Evolutionary conservation across 2,113 vertebrate genomes (phyloP).

Genomic region (Oryzias celebensis): DNA sequence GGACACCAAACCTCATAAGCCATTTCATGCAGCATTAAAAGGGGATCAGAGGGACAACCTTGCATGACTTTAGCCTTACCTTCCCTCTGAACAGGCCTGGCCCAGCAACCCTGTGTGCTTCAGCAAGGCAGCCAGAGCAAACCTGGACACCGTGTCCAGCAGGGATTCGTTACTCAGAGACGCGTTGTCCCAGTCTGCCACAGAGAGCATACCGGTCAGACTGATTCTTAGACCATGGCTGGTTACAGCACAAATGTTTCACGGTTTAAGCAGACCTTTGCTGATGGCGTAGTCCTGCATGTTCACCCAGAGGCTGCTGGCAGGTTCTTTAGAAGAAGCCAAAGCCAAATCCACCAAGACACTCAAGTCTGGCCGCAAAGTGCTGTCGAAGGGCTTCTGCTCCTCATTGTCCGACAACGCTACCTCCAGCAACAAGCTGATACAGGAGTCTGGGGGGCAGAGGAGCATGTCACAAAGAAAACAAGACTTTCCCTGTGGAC

Average conservation of each 20-base stretch:
- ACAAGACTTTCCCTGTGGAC: too few relatives aligned
- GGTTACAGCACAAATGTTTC: neutral
- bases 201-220: slow-evolving; percentile 3
- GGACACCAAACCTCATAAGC: neutral
- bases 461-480: neutral
- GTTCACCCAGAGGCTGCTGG: slow-evolving; percentile 93
- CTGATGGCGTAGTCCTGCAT: slow-evolving; percentile 96
- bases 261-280: slow-evolving; percentile 82
- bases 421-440: slow-evolving; percentile 91
- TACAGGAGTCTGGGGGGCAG: slow-evolving; percentile 83
- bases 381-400: slow-evolving; percentile 94
- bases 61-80: slow-evolving; percentile 60
- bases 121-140: slow-evolving; percentile 91
- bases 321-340: slow-evolving; percentile 93
- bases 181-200: slow-evolving; percentile 96
- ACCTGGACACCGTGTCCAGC: slow-evolving; percentile 92
- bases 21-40: neutral
- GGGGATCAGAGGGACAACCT: too few relatives aligned
- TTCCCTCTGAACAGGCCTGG: slow-evolving; percentile 91
- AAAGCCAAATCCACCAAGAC: slow-evolving; percentile 89
- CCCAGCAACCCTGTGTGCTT: slow-evolving; percentile 91
- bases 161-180: slow-evolving; percentile 90
- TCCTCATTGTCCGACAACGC: slow-evolving; percentile 96
- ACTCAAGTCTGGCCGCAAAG: slow-evolving; percentile 84
- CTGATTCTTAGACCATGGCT: neutral